Evolutionary conservation across 2,797 vertebrate species (phyloP), one percentile per base, ranked within the genome.

Genomic region (Triplophysa bombifrons): DNA sequence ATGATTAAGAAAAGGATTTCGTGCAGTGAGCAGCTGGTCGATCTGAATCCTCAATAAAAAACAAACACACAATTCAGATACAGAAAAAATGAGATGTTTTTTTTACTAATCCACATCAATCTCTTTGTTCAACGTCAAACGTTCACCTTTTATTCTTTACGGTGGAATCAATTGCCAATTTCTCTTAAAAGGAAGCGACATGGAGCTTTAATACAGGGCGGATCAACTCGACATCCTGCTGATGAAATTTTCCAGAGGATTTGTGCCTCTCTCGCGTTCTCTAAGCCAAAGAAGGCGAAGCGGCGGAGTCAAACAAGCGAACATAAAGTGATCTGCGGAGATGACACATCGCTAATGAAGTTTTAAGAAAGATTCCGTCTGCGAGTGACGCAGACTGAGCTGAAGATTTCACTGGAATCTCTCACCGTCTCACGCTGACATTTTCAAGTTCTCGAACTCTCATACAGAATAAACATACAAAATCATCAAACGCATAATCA

Each of bases 291-390:
- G 67, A 72, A 60, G 56, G 13, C 51, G 63, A 25, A 69, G 85
- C 81, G 73, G 69, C 80, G 75, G 78, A 76, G 82, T 84, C 66
- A 61, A 60, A 78, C 69, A 83, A 81, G 72, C 80, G 76, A 81
- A 74, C 17, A 6, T 81, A 76, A 84, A 85, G 83, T 84, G 74
- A 76, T 58, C 51, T 27, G 19, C 9, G 0, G 17, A 53, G 67
- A 74, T 74, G 22, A 80, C 81, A 75, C 78, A 67, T 56, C 53
- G 9, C 56, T 58, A 58, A 58, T 58, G 22, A 58, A 58, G 53
- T 56, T 20, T 56, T 20, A 56, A 9, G n/a, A 11, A 56, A 20
- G 16, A 20, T 20, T 20, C 8, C 1, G 4, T 56, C 53, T n/a
- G 2, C n/a, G n/a, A 19, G n/a, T n/a, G 20, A 22, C 3, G 14